These are phyloP conservation scores for cat (Felis catus) DNA, from an alignment of 2,113 vertebrate genomes.

Conservation along the genomic window F.catus_Fca126_mat1.0 CM031421.1:73302501-73303000, in stretches of 20 bases:
- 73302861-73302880: too few relatives aligned
- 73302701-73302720: too few relatives aligned
- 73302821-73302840: too few relatives aligned
- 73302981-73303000: neutral
- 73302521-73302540: constrained; percentile 54
- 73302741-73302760: too few relatives aligned
- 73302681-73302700: constrained; percentile 17
- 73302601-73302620: constrained; percentile 57
- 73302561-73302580: constrained; percentile 48
- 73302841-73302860: too few relatives aligned
- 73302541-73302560: constrained; percentile 46
- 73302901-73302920: neutral
- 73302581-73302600: constrained; percentile 34
- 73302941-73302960: neutral
- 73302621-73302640: constrained; percentile 38
- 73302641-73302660: constrained; percentile 21
- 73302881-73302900: neutral
- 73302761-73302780: too few relatives aligned
- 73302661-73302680: constrained; percentile 40
- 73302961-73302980: neutral
- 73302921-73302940: neutral
- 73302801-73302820: too few relatives aligned
- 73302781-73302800: too few relatives aligned
- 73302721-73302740: too few relatives aligned
- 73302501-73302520: constrained; percentile 16